A percentile compares a stretch with the other conserved stretches of the same genome.
Evolutionary conservation across 2,797 vertebrate species (phyloP).

Genomic region (Siniperca scherzeri): DNA sequence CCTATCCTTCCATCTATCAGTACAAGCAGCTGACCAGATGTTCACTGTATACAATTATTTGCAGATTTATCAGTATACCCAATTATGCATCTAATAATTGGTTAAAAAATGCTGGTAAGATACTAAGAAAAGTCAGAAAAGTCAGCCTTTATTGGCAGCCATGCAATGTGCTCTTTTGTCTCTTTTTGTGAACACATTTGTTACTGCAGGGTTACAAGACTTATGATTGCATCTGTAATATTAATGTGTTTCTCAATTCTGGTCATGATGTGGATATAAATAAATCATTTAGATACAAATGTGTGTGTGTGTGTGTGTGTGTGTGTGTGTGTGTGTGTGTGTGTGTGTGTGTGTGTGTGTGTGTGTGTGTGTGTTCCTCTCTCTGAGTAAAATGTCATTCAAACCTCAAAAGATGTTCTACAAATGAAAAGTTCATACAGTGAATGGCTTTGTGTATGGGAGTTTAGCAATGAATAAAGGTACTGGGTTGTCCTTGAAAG

Average conservation of each 20-base stretch:
- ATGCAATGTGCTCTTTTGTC: background rate
- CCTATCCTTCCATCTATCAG: background rate
- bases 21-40: conserved; percentile 27
- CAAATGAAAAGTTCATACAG: conserved; percentile 8
- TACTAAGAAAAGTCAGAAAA: background rate
- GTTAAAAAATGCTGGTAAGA: background rate
- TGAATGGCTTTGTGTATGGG: background rate
- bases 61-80: background rate
- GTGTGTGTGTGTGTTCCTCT: conserved; percentile 1
- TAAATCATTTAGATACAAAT: conserved; percentile 48
- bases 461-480: background rate
- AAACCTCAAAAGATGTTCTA: conserved; percentile 13
- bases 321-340: background rate
- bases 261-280: conserved; percentile 47
- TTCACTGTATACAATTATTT: conserved; percentile 4
- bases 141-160: background rate
- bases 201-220: conserved; percentile 28
- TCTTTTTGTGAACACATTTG: conserved; percentile 38
- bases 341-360: background rate
- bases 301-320: conserved; percentile 8
- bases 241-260: conserved; percentile 47
- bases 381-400: background rate
- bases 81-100: conserved; percentile 18
- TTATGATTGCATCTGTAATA: conserved; percentile 59
- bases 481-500: conserved; percentile 9